Evolutionary conservation across 1,140 invertebrate genomes (phyloP).

Genomic region (Dreissena rostriformis): DNA sequence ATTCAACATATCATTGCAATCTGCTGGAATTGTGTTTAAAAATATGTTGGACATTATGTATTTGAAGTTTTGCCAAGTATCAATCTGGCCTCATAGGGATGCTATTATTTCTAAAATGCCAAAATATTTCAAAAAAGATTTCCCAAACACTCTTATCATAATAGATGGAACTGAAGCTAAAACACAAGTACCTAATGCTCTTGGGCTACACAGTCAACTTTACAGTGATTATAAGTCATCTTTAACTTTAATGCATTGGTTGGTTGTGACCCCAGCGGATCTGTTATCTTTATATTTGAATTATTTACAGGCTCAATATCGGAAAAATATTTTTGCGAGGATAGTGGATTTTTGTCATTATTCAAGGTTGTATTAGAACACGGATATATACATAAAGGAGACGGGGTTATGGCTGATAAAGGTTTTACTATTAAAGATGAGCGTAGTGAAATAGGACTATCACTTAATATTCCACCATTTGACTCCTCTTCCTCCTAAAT

Average conservation of each 20-base stretch:
- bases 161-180: constrained; percentile 63
- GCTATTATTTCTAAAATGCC: constrained; percentile 60
- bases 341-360: constrained; percentile 46
- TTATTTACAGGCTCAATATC: constrained; percentile 54
- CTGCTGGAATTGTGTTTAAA: constrained; percentile 16
- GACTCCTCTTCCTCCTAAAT: constrained; percentile 44
- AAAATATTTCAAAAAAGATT: constrained; percentile 49
- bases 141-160: constrained; percentile 52
- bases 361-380: constrained; percentile 2
- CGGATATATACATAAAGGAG: constrained; percentile 48
- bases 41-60: constrained; percentile 47
- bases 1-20: constrained; percentile 20
- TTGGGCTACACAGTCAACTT: constrained; percentile 58
- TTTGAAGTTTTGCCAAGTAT: constrained; percentile 57
- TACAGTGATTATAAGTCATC: constrained; percentile 60
- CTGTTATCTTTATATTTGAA: constrained; percentile 57
- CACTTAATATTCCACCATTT: constrained; percentile 59
- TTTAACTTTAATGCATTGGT: constrained; percentile 26
- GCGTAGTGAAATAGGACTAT: constrained; percentile 39
- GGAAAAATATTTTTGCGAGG: constrained; percentile 47
- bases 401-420: constrained; percentile 65
- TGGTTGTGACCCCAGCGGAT: constrained; percentile 50
- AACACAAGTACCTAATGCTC: constrained; percentile 43
- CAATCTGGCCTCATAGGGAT: constrained; percentile 60
- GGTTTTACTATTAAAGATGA: constrained; percentile 61